Evolutionary conservation across 1,140 invertebrate species (phyloP).

Genomic region (Ptiloglossa arizonensis): DNA sequence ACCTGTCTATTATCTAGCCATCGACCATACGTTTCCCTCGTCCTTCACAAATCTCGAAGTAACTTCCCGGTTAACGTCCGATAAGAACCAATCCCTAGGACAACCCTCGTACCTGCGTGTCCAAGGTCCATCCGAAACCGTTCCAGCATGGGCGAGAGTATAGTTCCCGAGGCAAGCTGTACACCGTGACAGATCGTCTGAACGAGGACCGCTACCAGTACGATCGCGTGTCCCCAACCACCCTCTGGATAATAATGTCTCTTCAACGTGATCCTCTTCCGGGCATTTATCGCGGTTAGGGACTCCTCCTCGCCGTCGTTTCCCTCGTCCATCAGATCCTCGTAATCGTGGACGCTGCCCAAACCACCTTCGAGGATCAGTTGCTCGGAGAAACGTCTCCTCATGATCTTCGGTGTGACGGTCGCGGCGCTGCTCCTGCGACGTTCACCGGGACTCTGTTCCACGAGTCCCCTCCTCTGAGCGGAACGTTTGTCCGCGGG

Average conservation of each 20-base stretch:
- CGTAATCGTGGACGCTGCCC: conserved; percentile 59
- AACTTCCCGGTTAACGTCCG: too few relatives aligned
- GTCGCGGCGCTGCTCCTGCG: conserved; percentile 40
- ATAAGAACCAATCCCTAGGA: too few relatives aligned
- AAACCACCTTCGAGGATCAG: conserved; percentile 73
- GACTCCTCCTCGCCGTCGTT: conserved; percentile 64
- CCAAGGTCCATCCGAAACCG: conserved; percentile 63
- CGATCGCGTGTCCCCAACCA: conserved; percentile 90
- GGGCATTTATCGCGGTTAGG: conserved; percentile 72
- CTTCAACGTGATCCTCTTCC: conserved; percentile 79
- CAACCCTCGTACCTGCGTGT: conserved; percentile 60
- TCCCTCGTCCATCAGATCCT: conserved; percentile 57
- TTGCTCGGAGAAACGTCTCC: conserved; percentile 72
- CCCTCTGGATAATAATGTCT: conserved; percentile 91
- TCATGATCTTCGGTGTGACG: conserved; percentile 74
- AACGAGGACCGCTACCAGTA: conserved; percentile 85
- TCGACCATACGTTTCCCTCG: too few relatives aligned
- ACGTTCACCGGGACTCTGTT: conserved; percentile 9
- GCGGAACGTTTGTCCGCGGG: conserved; percentile 19
- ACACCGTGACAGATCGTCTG: conserved; percentile 86
- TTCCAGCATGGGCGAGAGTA: conserved; percentile 71
- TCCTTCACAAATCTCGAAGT: too few relatives aligned
- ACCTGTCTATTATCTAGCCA: too few relatives aligned
- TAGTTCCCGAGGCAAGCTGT: conserved; percentile 83
- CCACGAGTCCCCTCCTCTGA: background rate